Base-by-base conservation (phyloP, 2,888 invertebrate species). In the Arenicola marina region DNA sequence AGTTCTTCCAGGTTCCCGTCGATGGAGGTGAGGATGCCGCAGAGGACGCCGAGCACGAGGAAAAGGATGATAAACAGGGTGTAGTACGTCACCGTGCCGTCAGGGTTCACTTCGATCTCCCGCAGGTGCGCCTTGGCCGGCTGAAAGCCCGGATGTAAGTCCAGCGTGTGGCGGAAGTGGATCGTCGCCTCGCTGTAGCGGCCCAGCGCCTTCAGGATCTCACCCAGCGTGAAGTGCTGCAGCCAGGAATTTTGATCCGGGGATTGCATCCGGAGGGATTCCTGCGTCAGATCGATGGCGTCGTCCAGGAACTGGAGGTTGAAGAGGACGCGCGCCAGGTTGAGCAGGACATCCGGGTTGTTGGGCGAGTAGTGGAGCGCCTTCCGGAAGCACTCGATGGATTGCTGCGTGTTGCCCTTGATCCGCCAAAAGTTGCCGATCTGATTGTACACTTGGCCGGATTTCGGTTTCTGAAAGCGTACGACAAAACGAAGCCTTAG, bases 341-440 rank as follows among this genome's bases (percentile, higher is more conserved):
- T 93, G 65, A 93, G 86, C 65, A 94, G 85, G 63, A 92, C 89
- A 84, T 93, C 93, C 46, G 93, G 89, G 85, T 93, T 92, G 77
- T 92, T 91, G 1, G 93, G 93, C 28, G 92, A 90, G 15, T 93
- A 90, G n/a, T 75, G 75, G 28, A 93, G 86, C 2, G 92, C 93
- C 76, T 92, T 87, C 66, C 93, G 87, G 84, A 93, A 94, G 82
- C 93, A 94, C 83, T 94, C 93, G 66, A 94, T 93, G 0, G 93
- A 91, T 77, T 89, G 89, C 77, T 91, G 87, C 4, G 93, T 91
- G 79, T 93, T 91, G 2, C 93, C 93, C 82, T 92, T 92, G 72
- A 93, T 91, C 68, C 93, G 87, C 92, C 92, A 93, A 83, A 92
- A 93, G 84, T 94, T 93, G 1, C 93, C 93, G 77, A 94, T 92